These are phyloP conservation scores for Poecilus cupreus DNA, from an alignment of 2,888 invertebrate species.

Conservation along the genomic window DNA sequence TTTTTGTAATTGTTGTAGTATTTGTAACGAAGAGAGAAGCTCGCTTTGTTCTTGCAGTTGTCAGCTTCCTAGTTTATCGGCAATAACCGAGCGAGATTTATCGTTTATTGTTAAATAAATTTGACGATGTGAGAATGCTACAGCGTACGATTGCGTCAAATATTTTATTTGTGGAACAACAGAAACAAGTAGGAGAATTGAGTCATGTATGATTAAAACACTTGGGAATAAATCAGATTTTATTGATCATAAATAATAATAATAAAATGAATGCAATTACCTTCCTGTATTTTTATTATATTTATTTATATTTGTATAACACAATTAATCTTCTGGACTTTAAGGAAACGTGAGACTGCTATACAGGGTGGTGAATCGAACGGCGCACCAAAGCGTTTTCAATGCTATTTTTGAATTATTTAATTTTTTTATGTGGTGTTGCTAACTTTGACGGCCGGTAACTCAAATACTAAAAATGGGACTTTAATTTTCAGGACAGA, in stretches of 20 bases:
- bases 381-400: too few relatives aligned
- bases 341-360: constrained; percentile 18
- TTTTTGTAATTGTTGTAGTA: too few relatives aligned
- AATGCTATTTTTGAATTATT: too few relatives aligned
- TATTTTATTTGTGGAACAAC: constrained; percentile 12
- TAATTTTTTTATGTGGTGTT: too few relatives aligned
- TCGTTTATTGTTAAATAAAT: constrained; percentile 8
- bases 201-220: constrained; percentile 32
- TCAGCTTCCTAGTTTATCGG: neutral
- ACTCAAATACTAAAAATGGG: too few relatives aligned
- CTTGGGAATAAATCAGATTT: constrained; percentile 5
- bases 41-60: neutral
- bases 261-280: constrained; percentile 35
- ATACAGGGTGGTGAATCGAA: too few relatives aligned
- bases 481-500: too few relatives aligned
- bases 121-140: neutral
- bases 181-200: neutral
- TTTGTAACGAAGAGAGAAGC: too few relatives aligned
- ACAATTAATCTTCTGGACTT: constrained; percentile 25
- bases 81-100: neutral
- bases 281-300: constrained; percentile 32
- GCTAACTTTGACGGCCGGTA: too few relatives aligned
- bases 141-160: neutral
- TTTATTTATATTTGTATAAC: constrained; percentile 24
- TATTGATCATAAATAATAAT: constrained; percentile 42